Evolutionary conservation across 2,113 vertebrate species (phyloP).

Genomic region (Dicrurus megarhynchus): DNA sequence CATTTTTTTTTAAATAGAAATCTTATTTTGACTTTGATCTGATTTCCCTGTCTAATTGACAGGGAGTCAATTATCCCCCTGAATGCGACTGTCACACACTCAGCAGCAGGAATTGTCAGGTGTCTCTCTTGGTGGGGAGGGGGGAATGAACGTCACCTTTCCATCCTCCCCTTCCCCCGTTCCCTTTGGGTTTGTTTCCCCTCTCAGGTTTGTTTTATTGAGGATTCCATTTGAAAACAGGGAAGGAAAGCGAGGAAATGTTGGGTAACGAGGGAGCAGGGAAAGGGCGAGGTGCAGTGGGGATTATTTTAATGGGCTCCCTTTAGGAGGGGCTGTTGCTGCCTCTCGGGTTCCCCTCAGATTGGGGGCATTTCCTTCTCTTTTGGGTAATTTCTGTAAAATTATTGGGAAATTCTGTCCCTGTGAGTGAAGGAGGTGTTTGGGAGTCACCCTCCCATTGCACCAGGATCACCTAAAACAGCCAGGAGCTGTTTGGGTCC

Average conservation of each 20-base stretch:
- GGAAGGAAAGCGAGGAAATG: background rate
- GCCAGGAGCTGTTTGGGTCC: background rate
- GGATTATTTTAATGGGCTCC: background rate
- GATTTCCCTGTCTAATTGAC: constrained; percentile 10
- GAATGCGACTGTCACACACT: background rate
- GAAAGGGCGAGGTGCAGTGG: background rate
- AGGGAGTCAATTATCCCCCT: constrained; percentile 38
- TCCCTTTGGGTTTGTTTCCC: background rate
- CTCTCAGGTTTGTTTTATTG: background rate
- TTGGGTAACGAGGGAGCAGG: background rate
- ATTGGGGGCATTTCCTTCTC: accelerated
- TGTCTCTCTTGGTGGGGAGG: background rate
- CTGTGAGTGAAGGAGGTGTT: background rate
- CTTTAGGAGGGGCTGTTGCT: background rate
- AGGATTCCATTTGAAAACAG: background rate
- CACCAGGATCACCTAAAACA: background rate
- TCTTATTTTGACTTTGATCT: background rate
- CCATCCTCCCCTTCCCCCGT: background rate
- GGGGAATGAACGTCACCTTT: background rate
- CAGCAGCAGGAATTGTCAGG: background rate
- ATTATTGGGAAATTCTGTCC: background rate
- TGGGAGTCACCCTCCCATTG: background rate
- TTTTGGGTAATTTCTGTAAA: background rate
- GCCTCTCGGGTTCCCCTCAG: background rate
- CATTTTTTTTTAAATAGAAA: background rate